Conservation (phyloP, 1,140 invertebrate species). For the Gonioctena quinquepunctata region DNA sequence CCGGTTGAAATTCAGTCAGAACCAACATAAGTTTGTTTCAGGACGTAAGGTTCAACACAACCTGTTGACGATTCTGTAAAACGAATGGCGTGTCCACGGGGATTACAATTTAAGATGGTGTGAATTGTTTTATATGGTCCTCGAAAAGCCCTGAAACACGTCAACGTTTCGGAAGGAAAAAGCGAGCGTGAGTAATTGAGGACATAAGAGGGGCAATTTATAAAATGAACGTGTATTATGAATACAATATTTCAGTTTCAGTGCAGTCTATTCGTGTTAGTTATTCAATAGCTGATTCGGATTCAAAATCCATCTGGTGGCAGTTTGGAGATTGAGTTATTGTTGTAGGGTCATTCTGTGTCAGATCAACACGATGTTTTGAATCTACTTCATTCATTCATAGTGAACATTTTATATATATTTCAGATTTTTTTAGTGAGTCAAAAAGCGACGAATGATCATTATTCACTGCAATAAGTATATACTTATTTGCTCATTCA, state of each 20-base stretch:
- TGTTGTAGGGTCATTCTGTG: too few species aligned
- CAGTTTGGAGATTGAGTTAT: too few species aligned
- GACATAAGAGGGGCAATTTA: neutral
- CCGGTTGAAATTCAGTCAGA: slow-evolving; percentile 10
- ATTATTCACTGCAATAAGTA: too few species aligned
- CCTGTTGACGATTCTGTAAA: slow-evolving; percentile 12
- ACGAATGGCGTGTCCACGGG: slow-evolving; percentile 3
- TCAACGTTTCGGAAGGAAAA: neutral
- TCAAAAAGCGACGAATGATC: too few species aligned
- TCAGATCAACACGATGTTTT: too few species aligned
- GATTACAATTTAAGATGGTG: slow-evolving; percentile 6
- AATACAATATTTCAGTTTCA: neutral
- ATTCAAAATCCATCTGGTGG: too few species aligned
- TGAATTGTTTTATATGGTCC: slow-evolving; percentile 12
- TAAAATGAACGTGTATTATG: neutral
- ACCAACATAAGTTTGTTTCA: slow-evolving; percentile 1
- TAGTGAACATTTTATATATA: too few species aligned
- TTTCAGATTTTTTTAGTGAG: too few species aligned
- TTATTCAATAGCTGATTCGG: too few species aligned
- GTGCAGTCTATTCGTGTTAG: too few species aligned
- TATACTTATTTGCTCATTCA: too few species aligned
- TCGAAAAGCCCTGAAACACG: neutral
- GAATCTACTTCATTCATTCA: too few species aligned
- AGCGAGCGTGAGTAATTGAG: neutral
- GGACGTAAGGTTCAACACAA: neutral